Evolutionary conservation across 2,888 invertebrate species (phyloP).

Genomic region (Horisme vitalbata): DNA sequence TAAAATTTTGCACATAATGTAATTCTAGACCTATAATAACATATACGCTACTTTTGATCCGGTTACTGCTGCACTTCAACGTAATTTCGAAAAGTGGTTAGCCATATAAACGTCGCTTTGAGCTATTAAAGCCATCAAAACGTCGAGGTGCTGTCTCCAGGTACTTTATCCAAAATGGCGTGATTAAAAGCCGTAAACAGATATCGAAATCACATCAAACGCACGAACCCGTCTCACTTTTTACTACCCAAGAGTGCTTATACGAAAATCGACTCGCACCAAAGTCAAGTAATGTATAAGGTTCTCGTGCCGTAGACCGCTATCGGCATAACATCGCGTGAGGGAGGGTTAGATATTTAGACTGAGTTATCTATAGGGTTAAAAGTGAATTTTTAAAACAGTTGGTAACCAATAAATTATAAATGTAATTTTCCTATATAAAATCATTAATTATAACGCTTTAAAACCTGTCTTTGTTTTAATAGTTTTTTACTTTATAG

Average conservation of each 20-base stretch:
- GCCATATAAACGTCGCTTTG: background rate
- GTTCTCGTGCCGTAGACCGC: constrained; percentile 35
- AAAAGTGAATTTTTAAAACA: too few species aligned
- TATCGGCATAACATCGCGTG: constrained; percentile 34
- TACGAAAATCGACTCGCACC: constrained; percentile 32
- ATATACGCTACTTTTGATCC: too few species aligned
- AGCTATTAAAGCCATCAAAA: background rate
- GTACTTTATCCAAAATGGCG: constrained; percentile 13
- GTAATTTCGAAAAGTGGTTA: too few species aligned
- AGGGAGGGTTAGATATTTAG: constrained; percentile 14
- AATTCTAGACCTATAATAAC: too few species aligned
- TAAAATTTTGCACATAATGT: too few species aligned
- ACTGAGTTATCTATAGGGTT: too few species aligned
- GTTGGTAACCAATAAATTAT: too few species aligned
- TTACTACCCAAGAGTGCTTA: constrained; percentile 27
- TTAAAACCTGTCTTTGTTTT: too few species aligned
- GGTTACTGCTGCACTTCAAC: too few species aligned
- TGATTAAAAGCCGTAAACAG: constrained; percentile 24
- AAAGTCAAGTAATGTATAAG: constrained; percentile 17
- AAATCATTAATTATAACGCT: too few species aligned
- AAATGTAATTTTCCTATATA: too few species aligned
- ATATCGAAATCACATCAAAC: constrained; percentile 29
- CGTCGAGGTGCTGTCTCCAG: constrained; percentile 5
- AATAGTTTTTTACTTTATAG: too few species aligned
- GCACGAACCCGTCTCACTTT: constrained; percentile 25